Evolutionary conservation across 2,113 vertebrate genomes (phyloP).

Genomic region (Grus americana): DNA sequence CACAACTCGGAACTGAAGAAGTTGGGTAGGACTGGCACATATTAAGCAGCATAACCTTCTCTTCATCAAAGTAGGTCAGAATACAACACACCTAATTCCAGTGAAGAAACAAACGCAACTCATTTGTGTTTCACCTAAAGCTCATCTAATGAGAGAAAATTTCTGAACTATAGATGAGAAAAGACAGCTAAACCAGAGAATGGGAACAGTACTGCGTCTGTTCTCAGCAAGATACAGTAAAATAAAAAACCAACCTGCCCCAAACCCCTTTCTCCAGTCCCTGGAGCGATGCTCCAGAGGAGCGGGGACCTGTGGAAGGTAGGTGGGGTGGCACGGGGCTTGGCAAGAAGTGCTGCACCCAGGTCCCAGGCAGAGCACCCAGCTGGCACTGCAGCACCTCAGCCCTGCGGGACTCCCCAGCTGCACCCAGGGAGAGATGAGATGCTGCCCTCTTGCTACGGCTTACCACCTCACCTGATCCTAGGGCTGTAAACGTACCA

Average conservation of each 20-base stretch:
- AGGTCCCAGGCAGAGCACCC: background rate
- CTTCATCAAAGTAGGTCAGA: background rate
- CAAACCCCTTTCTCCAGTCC: background rate
- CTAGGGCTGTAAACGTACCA: accelerated
- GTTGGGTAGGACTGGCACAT: background rate
- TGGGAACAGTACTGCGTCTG: accelerated
- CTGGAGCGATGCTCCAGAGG: background rate
- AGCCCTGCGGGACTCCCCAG: background rate
- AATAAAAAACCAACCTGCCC: background rate
- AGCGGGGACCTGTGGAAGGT: background rate
- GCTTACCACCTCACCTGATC: background rate
- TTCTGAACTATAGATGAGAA: background rate
- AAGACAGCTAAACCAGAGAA: background rate
- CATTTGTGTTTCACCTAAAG: background rate
- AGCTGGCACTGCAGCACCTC: background rate
- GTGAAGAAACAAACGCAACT: background rate
- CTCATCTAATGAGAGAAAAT: background rate
- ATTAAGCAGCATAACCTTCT: background rate
- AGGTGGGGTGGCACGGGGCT: background rate
- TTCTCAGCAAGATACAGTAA: background rate
- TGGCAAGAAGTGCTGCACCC: background rate
- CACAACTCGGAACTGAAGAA: background rate
- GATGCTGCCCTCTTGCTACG: background rate
- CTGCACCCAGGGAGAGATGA: background rate
- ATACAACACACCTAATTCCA: background rate